phyloP scores from a whole-genome alignment of 2,888 invertebrate species.

The Argyra leucocephala region DNA sequence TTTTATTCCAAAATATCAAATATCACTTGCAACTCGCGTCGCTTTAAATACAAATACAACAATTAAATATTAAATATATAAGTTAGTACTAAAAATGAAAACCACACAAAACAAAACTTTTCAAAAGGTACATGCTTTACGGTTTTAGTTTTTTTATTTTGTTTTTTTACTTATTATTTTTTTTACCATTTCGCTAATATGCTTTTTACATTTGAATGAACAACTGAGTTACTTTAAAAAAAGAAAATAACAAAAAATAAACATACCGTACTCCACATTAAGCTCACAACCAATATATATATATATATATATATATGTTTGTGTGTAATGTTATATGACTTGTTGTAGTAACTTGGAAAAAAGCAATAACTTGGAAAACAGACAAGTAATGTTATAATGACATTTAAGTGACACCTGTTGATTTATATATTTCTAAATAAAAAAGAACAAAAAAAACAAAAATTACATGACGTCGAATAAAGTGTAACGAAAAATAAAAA shows the following conservation, averaged over 20 bases:
- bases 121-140: neutral
- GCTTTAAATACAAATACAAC: neutral
- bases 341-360: neutral
- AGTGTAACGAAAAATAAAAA: no score
- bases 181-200: neutral
- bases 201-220: neutral
- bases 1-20: neutral
- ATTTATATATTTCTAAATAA: neutral
- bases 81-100: neutral
- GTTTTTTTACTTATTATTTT: no score
- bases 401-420: conserved; percentile 2
- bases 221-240: neutral
- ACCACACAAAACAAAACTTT: neutral
- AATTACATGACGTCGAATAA: no score
- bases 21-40: neutral
- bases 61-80: neutral
- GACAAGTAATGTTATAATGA: neutral
- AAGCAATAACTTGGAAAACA: neutral
- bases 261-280: no score
- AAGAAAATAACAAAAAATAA: neutral
- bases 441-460: neutral
- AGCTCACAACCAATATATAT: no score
- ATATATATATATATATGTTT: no score
- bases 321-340: no score
- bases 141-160: neutral